Evolutionary conservation across 1,140 invertebrate genomes (phyloP).

Genomic region (Meloidogyne hapla): DNA sequence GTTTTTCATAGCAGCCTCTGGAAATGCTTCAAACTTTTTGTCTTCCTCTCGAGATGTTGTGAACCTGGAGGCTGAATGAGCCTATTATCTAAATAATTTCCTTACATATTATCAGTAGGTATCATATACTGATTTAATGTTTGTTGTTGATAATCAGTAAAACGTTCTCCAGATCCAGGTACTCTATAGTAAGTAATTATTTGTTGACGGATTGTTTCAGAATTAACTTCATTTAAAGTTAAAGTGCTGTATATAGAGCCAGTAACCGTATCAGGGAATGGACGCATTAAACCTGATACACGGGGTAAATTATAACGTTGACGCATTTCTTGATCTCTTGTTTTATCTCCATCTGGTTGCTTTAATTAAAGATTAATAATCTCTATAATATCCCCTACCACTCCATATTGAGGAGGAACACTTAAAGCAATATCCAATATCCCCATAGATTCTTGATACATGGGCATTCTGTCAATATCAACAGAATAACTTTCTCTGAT

Average conservation of each 20-base stretch:
- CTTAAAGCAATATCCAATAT: conserved; percentile 57
- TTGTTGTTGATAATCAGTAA: conserved; percentile 44
- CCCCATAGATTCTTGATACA: conserved; percentile 63
- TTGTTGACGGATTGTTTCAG: conserved; percentile 48
- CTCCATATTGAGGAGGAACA: conserved; percentile 63
- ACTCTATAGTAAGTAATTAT: conserved; percentile 49
- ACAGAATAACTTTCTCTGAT: conserved; percentile 61
- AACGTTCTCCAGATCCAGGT: conserved; percentile 45
- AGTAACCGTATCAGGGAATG: conserved; percentile 50
- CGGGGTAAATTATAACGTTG: conserved; percentile 49
- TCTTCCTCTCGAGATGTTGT: conserved; percentile 46
- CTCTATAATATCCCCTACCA: conserved; percentile 42
- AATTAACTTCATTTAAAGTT: conserved; percentile 53
- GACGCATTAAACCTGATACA: conserved; percentile 49
- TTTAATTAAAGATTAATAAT: conserved; percentile 19
- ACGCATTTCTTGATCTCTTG: conserved; percentile 50
- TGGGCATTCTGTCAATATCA: conserved; percentile 63
- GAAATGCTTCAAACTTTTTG: conserved; percentile 59
- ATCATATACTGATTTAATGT: conserved; percentile 48
- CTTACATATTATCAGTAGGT: conserved; percentile 53
- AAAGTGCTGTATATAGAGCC: conserved; percentile 48
- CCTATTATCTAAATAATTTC: conserved; percentile 30
- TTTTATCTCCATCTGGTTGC: conserved; percentile 57
- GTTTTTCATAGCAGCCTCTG: conserved; percentile 53
- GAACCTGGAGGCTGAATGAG: too few relatives aligned